Base-by-base conservation (phyloP, 2,797 vertebrate genomes). In the Numenius phaeopus region DNA sequence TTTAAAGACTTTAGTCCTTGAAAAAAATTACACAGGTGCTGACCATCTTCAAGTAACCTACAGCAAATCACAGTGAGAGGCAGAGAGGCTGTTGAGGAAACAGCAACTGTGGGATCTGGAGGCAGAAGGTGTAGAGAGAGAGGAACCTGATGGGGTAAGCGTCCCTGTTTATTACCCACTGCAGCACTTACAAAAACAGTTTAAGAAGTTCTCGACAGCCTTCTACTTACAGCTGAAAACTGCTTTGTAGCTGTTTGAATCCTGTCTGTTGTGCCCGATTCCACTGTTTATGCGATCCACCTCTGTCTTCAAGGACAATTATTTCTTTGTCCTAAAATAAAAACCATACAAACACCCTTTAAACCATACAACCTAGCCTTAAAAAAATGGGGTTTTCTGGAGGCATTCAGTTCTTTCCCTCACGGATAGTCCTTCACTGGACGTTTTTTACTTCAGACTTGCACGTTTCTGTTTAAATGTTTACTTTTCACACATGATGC, bases 311-410 rank as follows among this genome's bases (percentile, higher is more conserved):
- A 6, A 12, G 32, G 46, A 57, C 49, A 75, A 24, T 83, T 83
- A 67, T 50, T 82, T 42, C 23, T 92, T 90, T 88, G 76, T 66
- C 42, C 61, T 83, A 50, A 91, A 89, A 83, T 75, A 89, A 85
- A 85, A 80, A 3, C 5, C 18, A 42, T 78, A 21, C 32, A 61
- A 78, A 81, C 26, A 87, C 42, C 4, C 37, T 86, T n/a, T 34
- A 57, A n/a, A 57, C n/a, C 21, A 22, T 88, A 52, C 29, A 83
- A 57, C 23, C 6, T 86, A 24, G 16, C n/a, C 76, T 79, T 4
- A 40, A 58, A 85, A 85, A 77, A 34, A 14, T 19, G 19, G 0
- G 3, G 14, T 79, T 47, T 73, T 52, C 57, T 17, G 1, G 42
- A 65, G 87, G 20, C 14, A 37, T 76, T 82, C 29, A 4, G 2